phyloP scores from a whole-genome alignment of 2,113 vertebrate species.

The Aegotheles bennettii region DNA sequence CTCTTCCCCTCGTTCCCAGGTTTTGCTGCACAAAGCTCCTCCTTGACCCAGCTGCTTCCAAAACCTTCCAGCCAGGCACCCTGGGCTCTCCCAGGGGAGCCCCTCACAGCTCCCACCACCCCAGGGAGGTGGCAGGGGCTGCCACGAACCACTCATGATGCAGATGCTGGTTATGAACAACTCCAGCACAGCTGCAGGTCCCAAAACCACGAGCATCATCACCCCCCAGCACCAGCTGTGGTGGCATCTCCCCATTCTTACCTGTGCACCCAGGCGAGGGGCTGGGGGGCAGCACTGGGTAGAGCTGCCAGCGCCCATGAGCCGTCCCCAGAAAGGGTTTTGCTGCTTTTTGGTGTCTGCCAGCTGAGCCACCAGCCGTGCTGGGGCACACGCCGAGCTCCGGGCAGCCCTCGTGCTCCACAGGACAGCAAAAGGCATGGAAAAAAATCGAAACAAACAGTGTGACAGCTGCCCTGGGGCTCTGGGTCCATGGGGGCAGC shows the following conservation, averaged over 20 bases:
- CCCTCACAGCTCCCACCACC: neutral
- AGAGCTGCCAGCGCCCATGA: neutral
- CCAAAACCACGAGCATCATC: too few relatives aligned
- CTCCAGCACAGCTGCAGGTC: neutral
- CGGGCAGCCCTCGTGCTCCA: accelerated
- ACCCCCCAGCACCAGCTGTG: accelerated
- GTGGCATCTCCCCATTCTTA: neutral
- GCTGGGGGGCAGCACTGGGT: neutral
- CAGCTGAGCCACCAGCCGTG: neutral
- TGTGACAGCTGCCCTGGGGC: neutral
- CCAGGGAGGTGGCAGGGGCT: neutral
- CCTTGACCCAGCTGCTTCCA: neutral
- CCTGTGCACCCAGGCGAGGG: accelerated
- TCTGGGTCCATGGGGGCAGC: neutral
- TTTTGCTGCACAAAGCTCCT: neutral
- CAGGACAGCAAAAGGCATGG: accelerated
- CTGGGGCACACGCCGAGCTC: accelerated
- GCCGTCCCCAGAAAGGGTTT: too few relatives aligned
- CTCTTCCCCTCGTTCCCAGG: neutral
- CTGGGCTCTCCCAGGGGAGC: accelerated
- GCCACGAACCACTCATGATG: accelerated
- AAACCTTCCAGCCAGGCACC: accelerated
- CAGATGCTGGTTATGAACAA: neutral
- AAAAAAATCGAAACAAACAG: neutral
- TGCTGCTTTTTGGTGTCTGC: too few relatives aligned